A percentile compares a stretch with the other conserved stretches of the same genome.
Conservation (phyloP, 35 echinoderm and acorn worm species). For the Diadema setosum region DNA sequence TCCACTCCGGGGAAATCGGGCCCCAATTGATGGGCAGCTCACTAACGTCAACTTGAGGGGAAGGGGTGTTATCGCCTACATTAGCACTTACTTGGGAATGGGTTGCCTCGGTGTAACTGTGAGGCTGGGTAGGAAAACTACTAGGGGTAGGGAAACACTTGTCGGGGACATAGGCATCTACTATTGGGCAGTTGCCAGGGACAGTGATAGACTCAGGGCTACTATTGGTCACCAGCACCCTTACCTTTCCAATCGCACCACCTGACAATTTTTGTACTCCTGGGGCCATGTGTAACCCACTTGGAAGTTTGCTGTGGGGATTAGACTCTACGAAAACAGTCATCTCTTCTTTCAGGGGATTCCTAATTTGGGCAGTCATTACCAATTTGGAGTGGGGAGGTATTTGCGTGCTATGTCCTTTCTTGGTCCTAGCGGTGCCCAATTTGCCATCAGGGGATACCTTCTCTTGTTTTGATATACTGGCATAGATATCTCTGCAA, state of each 20-base stretch:
- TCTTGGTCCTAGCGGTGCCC: constrained; percentile 24
- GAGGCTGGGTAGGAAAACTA: too few species aligned
- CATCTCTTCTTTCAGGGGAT: background rate
- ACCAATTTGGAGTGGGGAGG: too few species aligned
- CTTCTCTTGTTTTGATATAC: background rate
- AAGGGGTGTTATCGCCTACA: too few species aligned
- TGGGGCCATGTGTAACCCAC: constrained; percentile 17
- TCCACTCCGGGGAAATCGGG: too few species aligned
- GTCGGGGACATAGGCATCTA: constrained; percentile 20
- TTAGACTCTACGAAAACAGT: background rate
- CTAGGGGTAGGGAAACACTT: too few species aligned
- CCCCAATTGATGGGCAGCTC: too few species aligned
- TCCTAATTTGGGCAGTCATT: too few species aligned
- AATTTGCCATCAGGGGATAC: background rate
- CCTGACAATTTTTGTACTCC: constrained; percentile 17
- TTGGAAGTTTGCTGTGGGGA: background rate
- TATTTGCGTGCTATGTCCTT: background rate
- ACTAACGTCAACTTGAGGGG: too few species aligned
- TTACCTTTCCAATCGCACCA: background rate
- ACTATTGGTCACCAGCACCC: background rate
- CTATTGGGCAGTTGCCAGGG: constrained; percentile 16
- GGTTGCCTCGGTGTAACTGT: too few species aligned
- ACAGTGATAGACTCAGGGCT: background rate
- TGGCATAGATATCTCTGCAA: constrained; percentile 26
- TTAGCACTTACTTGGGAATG: too few species aligned